A percentile compares a stretch with the other conserved stretches of the same genome.
Conservation (phyloP, 2,113 vertebrate genomes). For the Platysternon megacephalum region DNA sequence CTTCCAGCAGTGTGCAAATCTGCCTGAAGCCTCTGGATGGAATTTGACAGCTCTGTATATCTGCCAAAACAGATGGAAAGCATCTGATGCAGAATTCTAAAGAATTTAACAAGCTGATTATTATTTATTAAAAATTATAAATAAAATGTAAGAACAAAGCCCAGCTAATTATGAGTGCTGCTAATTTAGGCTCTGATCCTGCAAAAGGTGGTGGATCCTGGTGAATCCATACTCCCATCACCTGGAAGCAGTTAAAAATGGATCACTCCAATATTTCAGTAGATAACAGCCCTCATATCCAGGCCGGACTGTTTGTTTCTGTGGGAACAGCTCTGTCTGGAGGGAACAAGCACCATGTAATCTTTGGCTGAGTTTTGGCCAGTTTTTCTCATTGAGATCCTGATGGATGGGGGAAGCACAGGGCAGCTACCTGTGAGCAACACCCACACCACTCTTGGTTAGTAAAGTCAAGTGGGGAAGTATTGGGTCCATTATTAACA, state of each 20-base stretch:
- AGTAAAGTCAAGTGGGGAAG: neutral
- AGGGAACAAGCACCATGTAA: neutral
- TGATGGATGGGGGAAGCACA: neutral
- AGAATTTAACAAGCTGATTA: neutral
- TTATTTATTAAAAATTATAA: neutral
- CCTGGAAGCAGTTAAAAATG: neutral
- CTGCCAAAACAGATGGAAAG: neutral
- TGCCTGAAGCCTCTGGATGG: neutral
- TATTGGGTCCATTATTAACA: neutral
- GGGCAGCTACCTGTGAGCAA: neutral
- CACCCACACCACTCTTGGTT: neutral
- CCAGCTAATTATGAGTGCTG: neutral
- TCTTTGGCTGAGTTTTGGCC: neutral
- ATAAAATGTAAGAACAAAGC: constrained; percentile 4
- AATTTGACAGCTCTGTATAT: neutral
- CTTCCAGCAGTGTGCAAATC: neutral
- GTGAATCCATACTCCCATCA: neutral
- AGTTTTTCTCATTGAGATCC: neutral
- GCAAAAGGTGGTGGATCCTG: neutral
- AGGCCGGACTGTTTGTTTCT: neutral
- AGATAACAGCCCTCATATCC: neutral
- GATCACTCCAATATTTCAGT: neutral
- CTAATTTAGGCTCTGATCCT: neutral
- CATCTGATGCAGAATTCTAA: neutral
- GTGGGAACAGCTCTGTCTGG: neutral